Percentiles rank a stretch among this genome's conserved stretches.
phyloP scores from a whole-genome alignment of 2,888 invertebrate species.

The Agapostemon virescens region DNA sequence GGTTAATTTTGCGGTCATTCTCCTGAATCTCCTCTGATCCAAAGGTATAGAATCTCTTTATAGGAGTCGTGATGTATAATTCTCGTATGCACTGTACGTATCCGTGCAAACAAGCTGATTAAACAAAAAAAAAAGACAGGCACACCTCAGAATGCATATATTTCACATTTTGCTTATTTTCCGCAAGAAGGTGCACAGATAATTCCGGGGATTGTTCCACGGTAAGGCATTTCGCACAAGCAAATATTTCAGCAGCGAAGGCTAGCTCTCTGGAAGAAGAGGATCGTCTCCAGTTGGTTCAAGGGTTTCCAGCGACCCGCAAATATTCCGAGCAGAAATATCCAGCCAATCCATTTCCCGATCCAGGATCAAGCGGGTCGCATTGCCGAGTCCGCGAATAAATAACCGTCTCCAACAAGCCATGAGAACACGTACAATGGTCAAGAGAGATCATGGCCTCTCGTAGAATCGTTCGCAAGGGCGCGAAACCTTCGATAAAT shows the following conservation, averaged over 20 bases:
- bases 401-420: background rate
- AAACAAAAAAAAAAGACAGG: no score
- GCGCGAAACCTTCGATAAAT: background rate
- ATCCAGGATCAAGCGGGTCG: background rate
- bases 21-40: background rate
- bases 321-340: background rate
- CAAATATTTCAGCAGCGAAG: constrained; percentile 5
- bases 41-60: background rate
- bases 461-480: background rate
- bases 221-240: background rate
- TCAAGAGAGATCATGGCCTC: background rate
- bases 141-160: background rate
- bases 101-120: background rate
- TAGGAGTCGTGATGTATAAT: background rate
- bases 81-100: background rate
- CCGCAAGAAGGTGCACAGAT: background rate
- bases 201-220: background rate
- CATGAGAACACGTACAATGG: background rate
- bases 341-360: background rate
- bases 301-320: background rate
- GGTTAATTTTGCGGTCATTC: no score
- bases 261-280: background rate
- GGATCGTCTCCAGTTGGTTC: background rate
- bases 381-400: background rate
- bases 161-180: background rate